Evolutionary conservation across 2,113 vertebrate genomes (phyloP).

Genomic region (Bothrops jararaca): DNA sequence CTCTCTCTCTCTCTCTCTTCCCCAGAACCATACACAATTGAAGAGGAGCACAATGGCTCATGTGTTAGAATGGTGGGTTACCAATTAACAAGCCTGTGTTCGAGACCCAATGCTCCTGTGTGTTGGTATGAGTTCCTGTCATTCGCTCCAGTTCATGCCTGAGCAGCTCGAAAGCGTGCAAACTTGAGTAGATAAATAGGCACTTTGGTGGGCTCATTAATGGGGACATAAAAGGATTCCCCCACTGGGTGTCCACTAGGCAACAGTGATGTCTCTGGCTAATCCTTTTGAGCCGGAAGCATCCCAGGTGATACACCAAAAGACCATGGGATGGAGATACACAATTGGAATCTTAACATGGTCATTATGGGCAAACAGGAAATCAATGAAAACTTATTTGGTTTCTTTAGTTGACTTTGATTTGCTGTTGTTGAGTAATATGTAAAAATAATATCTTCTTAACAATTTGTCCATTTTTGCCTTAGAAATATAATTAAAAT

Average conservation of each 20-base stretch:
- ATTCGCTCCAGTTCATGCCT: not conserved
- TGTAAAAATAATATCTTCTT: not conserved
- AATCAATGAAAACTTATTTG: not conserved
- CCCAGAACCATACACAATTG: not conserved
- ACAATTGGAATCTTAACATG: not conserved
- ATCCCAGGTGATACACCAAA: not conserved
- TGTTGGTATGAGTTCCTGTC: not conserved
- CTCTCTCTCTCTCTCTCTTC: not conserved
- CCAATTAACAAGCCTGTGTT: not conserved
- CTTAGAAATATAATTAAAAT: not conserved
- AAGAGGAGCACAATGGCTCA: not conserved
- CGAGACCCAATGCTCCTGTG: not conserved
- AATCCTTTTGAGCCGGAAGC: not conserved
- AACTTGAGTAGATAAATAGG: not conserved
- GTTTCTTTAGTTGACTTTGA: not conserved
- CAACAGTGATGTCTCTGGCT: not conserved
- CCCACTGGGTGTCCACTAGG: not conserved
- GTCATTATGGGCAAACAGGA: not conserved
- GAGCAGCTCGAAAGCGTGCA: not conserved
- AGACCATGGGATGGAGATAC: not conserved
- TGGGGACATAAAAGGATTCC: not conserved
- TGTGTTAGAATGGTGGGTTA: not conserved
- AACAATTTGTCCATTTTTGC: not conserved
- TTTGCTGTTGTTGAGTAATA: not conserved
- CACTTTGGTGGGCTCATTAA: not conserved